Evolutionary conservation across 2,797 vertebrate species (phyloP), one percentile per base, ranked within the genome.

Genomic region (Emydoidea blandingii): DNA sequence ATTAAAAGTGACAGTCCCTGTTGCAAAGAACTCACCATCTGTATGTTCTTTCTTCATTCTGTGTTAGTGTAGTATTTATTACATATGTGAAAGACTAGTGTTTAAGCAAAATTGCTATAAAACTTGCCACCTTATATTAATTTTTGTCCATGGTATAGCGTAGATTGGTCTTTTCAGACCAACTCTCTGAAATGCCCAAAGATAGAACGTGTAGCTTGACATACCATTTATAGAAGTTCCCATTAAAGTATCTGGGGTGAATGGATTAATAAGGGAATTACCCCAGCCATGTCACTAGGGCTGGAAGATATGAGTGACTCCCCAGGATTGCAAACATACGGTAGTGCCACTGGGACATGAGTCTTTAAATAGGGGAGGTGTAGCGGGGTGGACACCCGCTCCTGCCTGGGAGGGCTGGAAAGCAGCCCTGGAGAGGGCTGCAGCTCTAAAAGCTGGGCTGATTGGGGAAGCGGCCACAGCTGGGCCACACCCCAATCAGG

Each of bases 1-100:
- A 86, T 57, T 94, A 93, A 89, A 8, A 92, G 88, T 90, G 59
- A 44, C 49, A 50, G 65, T 44, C 87, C 78, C 57, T 79, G 23
- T 14, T 92, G 47, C 68, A 91, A 79, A 18, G 81, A 92, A 5
- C 50, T 95, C 76, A 79, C 78, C 83, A 68, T 21, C 16, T 79
- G 86, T 56, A 83, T 79, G 1, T 79, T 91, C 72, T 68, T 68
- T 65, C 16, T 95, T 93, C 89, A 34, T 83, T 94, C 79, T 90
- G 79, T 31, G 21, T 11, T 57, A 53, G 2, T 59, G n/a, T 41
- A 80, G 85, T 91, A 68, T 68, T 68, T 68, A 19, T 68, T 68
- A 37, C 65, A 87, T 1, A 15, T 41, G 8, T 50, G 18, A 57
- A 62, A 96, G 47, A 37, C n/a, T 72, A 37, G 41, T 52, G 7